phyloP scores from a whole-genome alignment of 2,113 vertebrate genomes.

The Struthidea cinerea region DNA sequence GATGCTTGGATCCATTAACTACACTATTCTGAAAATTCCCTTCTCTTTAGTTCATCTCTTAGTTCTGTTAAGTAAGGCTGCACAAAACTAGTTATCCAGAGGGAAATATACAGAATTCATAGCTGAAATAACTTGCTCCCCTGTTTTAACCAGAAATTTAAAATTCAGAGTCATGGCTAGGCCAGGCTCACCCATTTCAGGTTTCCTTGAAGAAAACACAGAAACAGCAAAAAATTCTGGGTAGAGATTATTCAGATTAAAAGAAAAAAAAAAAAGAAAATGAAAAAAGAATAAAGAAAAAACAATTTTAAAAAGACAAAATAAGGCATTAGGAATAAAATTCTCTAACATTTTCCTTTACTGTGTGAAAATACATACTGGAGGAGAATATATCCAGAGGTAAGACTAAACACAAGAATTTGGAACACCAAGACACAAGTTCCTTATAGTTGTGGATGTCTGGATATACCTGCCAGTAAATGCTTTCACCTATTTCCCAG shows the following conservation, averaged over 20 bases:
- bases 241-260: not conserved
- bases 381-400: not conserved
- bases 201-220: not conserved
- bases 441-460: not conserved
- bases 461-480: not conserved
- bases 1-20: not conserved
- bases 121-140: not conserved
- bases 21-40: not conserved
- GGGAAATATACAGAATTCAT: not conserved
- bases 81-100: not conserved
- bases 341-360: not conserved
- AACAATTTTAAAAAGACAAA: not conserved
- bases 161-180: not conserved
- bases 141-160: not conserved
- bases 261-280: not conserved
- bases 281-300: rapidly evolving
- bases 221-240: not conserved
- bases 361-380: not conserved
- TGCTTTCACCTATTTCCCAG: not conserved
- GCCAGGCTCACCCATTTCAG: not conserved
- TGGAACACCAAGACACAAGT: rapidly evolving
- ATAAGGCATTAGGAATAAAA: not conserved
- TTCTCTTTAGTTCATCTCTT: not conserved
- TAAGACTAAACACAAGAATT: not conserved
- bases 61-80: not conserved